Evolutionary conservation across 2,113 vertebrate genomes (phyloP).

Genomic region (Microtus montanus): DNA sequence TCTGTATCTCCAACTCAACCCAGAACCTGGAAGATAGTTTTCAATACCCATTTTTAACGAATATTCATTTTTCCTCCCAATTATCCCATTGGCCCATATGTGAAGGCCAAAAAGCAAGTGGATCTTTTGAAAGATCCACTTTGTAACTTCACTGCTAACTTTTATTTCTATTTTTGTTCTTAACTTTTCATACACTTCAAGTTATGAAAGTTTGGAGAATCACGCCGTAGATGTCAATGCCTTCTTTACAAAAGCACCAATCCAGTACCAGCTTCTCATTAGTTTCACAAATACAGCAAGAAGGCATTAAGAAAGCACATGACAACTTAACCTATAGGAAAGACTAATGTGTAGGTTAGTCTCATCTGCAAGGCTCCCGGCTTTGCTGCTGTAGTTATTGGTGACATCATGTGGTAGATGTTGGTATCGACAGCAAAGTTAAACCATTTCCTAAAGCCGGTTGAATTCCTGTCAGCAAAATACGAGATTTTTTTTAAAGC

Average conservation of each 20-base stretch:
- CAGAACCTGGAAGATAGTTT: background rate
- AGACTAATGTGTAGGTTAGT: slow-evolving; percentile 4
- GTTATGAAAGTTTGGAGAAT: background rate
- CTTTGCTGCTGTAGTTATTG: slow-evolving; percentile 52
- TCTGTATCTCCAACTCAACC: background rate
- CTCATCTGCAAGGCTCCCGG: slow-evolving; percentile 6
- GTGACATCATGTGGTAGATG: slow-evolving; percentile 65
- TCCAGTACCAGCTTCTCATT: background rate
- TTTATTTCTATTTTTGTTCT: background rate
- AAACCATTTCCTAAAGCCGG: background rate
- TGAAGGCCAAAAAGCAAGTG: background rate
- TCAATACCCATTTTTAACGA: background rate
- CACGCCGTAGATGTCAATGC: background rate
- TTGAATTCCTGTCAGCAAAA: slow-evolving; percentile 44
- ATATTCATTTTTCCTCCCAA: background rate
- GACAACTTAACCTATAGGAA: slow-evolving; percentile 47
- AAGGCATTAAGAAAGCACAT: slow-evolving; percentile 7
- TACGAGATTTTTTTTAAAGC: slow-evolving; percentile 8
- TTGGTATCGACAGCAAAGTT: slow-evolving; percentile 58
- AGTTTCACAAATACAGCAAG: background rate
- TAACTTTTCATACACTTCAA: background rate
- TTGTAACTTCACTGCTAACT: slow-evolving; percentile 19
- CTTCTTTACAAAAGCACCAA: background rate
- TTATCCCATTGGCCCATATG: background rate
- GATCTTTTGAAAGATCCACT: background rate